These are phyloP conservation scores for Natator depressus DNA, from an alignment of 2,113 vertebrate species.

Conservation along the genomic window DNA sequence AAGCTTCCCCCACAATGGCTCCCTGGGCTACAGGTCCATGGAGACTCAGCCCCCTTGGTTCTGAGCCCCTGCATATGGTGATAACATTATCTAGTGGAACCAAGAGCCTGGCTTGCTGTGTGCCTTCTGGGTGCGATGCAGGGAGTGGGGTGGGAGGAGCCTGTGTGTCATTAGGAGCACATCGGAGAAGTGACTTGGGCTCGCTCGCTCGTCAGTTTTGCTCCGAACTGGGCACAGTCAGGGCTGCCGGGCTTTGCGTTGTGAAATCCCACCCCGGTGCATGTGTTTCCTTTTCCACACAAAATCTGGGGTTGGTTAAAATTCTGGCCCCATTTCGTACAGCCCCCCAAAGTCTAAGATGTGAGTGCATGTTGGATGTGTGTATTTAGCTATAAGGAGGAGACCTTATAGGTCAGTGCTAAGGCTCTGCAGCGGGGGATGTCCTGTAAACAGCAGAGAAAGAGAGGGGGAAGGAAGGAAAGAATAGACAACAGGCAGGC, in stretches of 20 bases:
- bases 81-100: background rate
- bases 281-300: background rate
- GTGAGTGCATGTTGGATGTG: background rate
- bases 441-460: background rate
- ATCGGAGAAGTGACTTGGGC: background rate
- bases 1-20: background rate
- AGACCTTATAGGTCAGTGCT: no score
- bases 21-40: no score
- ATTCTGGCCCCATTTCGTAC: rapidly evolving
- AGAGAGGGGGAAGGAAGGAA: background rate
- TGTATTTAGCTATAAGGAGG: background rate
- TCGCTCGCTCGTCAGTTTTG: background rate
- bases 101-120: background rate
- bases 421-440: background rate
- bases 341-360: background rate
- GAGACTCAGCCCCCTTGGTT: background rate
- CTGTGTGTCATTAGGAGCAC: background rate
- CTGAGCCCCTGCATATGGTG: background rate
- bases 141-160: no score
- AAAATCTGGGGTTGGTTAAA: rapidly evolving
- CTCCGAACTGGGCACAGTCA: background rate
- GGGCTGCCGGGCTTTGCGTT: background rate
- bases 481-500: rapidly evolving
- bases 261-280: background rate
- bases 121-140: background rate